Base-by-base conservation (phyloP, 1,140 invertebrate species). In the Carcinoscorpius rotundicauda region DNA sequence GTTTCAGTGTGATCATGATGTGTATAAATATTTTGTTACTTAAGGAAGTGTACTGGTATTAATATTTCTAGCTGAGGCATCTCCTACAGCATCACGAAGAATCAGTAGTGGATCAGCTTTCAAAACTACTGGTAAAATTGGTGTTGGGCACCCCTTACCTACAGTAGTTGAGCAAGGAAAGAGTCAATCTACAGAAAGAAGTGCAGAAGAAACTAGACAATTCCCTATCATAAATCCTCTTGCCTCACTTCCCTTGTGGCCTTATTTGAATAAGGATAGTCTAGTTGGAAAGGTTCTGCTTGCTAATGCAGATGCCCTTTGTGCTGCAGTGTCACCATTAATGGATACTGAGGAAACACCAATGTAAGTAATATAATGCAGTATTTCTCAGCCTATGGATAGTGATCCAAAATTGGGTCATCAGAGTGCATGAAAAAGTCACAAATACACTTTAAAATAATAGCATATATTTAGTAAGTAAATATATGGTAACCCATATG, bases 231-330 rank as follows among this genome's bases (percentile, higher is more conserved):
- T 94, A 65, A 94, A 93, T 79, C 91, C 91, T 0, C 74, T 93
- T 29, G 89, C 93, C 5, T 82, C 84, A 62, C 77, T 91, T 61
- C 90, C 91, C 6, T 86, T 87, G 71, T 94, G 91, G 90, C 91
- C 91, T 67, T 86, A 70, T 52, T 52, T 73, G 58, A 68, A 69
- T 61, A 67, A 68, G 49, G 85, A 85, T 66, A 84, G 86, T 59
- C 84, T 93, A 62, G 90, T 94, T 69, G 89, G 89, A 71, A 90
- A 93, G 79, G 94, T 92, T 67, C 81, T 98, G 8, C 78, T 97
- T 59, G 93, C 93, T 50, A 97, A 97, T 78, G 93, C 93, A n/a
- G 93, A 97, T 77, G 91, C 93, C 6, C 79, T 98, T 1, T 97
- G 93, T 79, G 93, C 93, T 52, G 90, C 93, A 5, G 92, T 91